phyloP scores from a whole-genome alignment of 2,888 invertebrate genomes.

The Noctuana brunneofusca region DNA sequence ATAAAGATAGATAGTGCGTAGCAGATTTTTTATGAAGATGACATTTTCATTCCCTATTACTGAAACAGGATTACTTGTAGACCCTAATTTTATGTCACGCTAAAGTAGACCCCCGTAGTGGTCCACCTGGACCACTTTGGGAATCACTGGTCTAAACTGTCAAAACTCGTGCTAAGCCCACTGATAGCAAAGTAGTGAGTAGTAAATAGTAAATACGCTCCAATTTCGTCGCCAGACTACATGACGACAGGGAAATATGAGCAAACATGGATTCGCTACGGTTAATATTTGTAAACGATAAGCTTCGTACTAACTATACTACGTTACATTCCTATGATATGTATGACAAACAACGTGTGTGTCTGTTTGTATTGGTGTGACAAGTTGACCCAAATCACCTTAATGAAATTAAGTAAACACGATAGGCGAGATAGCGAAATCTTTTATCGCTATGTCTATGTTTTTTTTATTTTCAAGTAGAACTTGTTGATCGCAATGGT shows the following conservation, averaged over 20 bases:
- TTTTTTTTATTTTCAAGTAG: not conserved
- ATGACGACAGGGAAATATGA: slow-evolving; percentile 11
- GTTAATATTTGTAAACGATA: slow-evolving; percentile 21
- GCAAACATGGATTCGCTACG: slow-evolving; percentile 6
- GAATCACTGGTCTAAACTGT: too few species aligned
- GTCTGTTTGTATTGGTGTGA: slow-evolving; percentile 25
- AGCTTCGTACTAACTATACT: not conserved
- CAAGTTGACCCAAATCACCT: slow-evolving; percentile 31
- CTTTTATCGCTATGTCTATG: slow-evolving; percentile 5
- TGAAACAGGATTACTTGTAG: too few species aligned
- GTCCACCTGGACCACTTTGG: too few species aligned
- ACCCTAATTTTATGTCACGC: too few species aligned
- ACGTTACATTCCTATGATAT: slow-evolving; percentile 25
- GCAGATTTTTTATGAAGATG: too few species aligned
- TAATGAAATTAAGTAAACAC: slow-evolving; percentile 1
- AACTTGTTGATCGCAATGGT: too few species aligned
- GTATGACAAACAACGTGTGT: slow-evolving; percentile 9
- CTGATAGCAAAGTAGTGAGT: not conserved
- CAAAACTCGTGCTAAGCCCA: too few species aligned
- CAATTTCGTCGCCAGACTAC: slow-evolving; percentile 4
- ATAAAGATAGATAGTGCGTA: too few species aligned
- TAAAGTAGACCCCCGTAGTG: too few species aligned
- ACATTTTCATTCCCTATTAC: too few species aligned
- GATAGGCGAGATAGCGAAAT: slow-evolving; percentile 21
- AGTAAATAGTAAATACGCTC: not conserved